Evolutionary conservation across 2,797 vertebrate species (phyloP), one percentile per base, ranked within the genome.

Genomic region (Anabacerthia variegaticeps): DNA sequence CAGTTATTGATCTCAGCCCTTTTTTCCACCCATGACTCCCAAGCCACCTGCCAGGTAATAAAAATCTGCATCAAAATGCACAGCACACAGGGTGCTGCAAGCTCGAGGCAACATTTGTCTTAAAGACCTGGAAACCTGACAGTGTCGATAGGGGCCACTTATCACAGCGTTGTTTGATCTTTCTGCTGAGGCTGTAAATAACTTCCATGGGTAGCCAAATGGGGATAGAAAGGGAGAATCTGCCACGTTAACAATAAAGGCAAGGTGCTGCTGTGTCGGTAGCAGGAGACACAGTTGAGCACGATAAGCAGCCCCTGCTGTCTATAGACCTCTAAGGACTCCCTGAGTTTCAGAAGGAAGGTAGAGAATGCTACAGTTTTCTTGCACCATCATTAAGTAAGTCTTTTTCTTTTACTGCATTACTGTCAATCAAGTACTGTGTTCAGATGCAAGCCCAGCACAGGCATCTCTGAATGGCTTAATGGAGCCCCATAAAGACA

Each of bases 21-120:
- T 93, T 94, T 77, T 80, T 28, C 59, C 59, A 66, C 22, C 54
- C 1, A 0, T 44, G 48, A 30, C 65, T 95, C 78, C 75, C 82
- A 74, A 67, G 54, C 82, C 85, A 76, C 91, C 73, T 94, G 85
- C 68, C 63, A 85, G 78, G 84, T 89, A 95, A 94, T 91, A 93
- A 94, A 96, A 96, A 77, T 85, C 93, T 83, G 74, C 86, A 95
- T 94, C 89, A 83, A 88, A 92, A 96, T 95, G 89, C 90, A 90
- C 19, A 71, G 74, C 90, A 75, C 91, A 87, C 14, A 32, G 72
- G 43, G 49, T 82, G 62, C 67, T 81, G 56, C 0, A 2, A 95
- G 85, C 73, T 73, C 91, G 24, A n/a, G 92, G 68, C 9, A 5
- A 67, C 71, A 75, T 94, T 96, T 95, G 67, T 95, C 85, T 97